Base-by-base conservation (phyloP, 23 tunicate species). In the Halocynthia roretzi region DNA sequence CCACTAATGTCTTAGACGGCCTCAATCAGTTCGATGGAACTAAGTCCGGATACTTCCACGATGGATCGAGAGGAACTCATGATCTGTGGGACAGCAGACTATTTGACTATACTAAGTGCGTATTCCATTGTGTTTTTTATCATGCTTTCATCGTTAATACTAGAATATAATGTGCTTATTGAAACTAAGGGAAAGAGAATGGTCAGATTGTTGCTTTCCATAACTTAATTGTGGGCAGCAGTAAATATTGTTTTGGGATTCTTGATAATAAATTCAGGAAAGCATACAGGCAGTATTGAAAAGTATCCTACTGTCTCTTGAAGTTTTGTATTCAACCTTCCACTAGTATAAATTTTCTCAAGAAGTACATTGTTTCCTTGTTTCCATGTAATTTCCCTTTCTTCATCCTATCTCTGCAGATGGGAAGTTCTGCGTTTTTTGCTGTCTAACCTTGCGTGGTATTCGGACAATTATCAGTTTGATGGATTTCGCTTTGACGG, bases 401-500 rank as follows among this genome's bases (percentile, higher is more conserved):
- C n/a, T 4, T 9, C 20, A 61, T 67, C 17, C 77, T 15, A 40
- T 49, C 53, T 44, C 10, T 76, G 50, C 60, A 83, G 88, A 14
- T 94, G 95, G 99, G 99, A 94, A 74, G 99, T 94, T 44, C 61
- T 88, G 61, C 84, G 99, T 12, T 94, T 89, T 81, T 71, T 94
- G 61, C 81, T 94, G 17, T 94, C 99, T 49, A 94, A 94, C 70
- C 51, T 89, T 48, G 80, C 86, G 56, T 86, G 91, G 84, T 94
- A 84, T 67, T 69, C 89, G 76, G 99, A 88, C 44, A 85, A 83
- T 9, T 94, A 82, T 66, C 68, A 53, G 71, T 94, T 94, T 60
- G 99, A 94, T 82, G 99, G 99, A 55, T 94, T 89, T 60, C 69
- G 99, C 54, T 94, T 88, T 61, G 99, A 94, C 56, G 99, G 99